Evolutionary conservation across 2,113 vertebrate genomes (phyloP).

Genomic region (Brienomyrus longianalis): DNA sequence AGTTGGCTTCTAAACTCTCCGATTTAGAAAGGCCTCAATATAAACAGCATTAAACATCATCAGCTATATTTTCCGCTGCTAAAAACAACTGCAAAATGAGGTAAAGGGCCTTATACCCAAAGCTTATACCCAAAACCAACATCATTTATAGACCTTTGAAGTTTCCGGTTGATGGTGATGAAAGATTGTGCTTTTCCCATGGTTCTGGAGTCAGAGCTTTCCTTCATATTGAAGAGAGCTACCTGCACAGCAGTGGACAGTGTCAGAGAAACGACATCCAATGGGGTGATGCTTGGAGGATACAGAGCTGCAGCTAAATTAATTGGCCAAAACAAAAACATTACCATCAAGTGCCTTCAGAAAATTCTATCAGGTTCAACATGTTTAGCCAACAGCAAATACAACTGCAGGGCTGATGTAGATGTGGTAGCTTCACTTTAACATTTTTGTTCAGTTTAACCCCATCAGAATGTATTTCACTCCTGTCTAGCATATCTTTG

Average conservation of each 20-base stretch:
- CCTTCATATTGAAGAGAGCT: neutral
- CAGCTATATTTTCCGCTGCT: neutral
- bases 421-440: neutral
- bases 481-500: neutral
- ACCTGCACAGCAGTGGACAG: neutral
- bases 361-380: neutral
- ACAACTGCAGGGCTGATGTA: neutral
- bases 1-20: neutral
- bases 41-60: neutral
- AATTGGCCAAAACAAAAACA: neutral
- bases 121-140: neutral
- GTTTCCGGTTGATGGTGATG: neutral
- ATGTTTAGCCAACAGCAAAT: neutral
- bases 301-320: neutral
- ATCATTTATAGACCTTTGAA: neutral
- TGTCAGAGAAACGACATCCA: neutral
- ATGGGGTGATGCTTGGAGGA: neutral
- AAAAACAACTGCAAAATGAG: neutral
- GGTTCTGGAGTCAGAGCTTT: neutral
- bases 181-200: neutral
- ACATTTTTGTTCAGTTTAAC: neutral
- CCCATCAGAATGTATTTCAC: neutral
- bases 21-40: neutral
- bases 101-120: neutral
- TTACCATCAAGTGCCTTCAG: neutral